Base-by-base conservation (phyloP, 2,888 invertebrate species). In the Carcina quercana region DNA sequence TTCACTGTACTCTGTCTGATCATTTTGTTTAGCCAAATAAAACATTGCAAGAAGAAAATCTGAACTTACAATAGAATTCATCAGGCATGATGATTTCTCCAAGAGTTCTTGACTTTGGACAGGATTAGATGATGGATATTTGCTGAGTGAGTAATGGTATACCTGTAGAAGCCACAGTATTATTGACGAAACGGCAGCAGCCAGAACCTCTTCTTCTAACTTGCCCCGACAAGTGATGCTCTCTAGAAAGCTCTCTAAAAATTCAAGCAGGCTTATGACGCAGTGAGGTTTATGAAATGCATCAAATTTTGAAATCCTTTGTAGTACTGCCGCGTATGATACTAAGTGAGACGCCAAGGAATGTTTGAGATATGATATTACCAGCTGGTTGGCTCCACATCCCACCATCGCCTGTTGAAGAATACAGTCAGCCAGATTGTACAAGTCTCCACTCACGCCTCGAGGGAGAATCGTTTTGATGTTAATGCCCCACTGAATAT, bases 401-500 rank as follows among this genome's bases (percentile, higher is more conserved):
- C 97, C 97, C 21, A 96, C 94, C 52, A 97, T 87, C 0, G 96
- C 97, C 78, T 97, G 97, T 59, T 97, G 95, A 13, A 97, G 85
- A 47, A 98, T 92, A 60, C 96, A 94, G 64, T 97, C 97, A 25
- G 96, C 94, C 49, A 96, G 82, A 74, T 95, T 94, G 64, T 94
- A 94, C n/a, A 94, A 90, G 82, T 95, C 95, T n/a, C 95, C 95
- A 59, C 94, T 94, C 1, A 95, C 94, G n/a, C 95, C 94, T 62
- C 94, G 83, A 1, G 95, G 95, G 38, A 93, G 73, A 45, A 92
- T 94, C n/a, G 93, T 93, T 86, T 97, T 97, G 34, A 97, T 94
- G 59, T 96, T 94, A 47, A 96, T 96, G 21, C 96, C 96, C 97
- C 97, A 97, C 73, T 96, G 95, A 25, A 96, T 88, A 69, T 97